Evolutionary conservation across 2,888 invertebrate genomes (phyloP).

Genomic region (Leucophenga montana): DNA sequence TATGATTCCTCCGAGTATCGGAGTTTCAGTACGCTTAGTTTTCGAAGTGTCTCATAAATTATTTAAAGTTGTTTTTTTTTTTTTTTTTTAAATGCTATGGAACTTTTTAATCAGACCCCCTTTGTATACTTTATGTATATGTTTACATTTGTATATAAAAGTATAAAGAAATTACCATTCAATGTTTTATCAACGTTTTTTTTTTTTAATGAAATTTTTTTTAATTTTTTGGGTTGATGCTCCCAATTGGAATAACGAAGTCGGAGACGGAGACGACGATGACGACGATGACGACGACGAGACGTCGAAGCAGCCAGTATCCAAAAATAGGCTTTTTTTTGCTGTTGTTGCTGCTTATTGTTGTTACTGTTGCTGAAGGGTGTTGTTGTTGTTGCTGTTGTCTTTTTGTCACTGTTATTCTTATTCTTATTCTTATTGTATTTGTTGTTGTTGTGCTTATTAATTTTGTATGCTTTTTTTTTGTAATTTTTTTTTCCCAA

Average conservation of each 20-base stretch:
- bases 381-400: constrained; percentile 35
- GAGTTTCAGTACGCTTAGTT: too few relatives aligned
- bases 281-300: not conserved
- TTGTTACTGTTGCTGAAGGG: too few relatives aligned
- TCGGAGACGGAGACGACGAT: not conserved
- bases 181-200: constrained; percentile 34
- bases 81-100: too few relatives aligned
- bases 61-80: too few relatives aligned
- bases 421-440: constrained; percentile 4
- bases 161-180: constrained; percentile 58
- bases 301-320: constrained; percentile 44
- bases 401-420: constrained; percentile 24
- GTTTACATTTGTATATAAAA: not conserved
- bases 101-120: too few relatives aligned
- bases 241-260: constrained; percentile 6
- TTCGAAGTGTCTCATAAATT: too few relatives aligned
- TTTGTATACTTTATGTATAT: too few relatives aligned
- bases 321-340: constrained; percentile 58
- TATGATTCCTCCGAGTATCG: too few relatives aligned
- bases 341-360: constrained; percentile 28
- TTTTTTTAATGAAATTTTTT: constrained; percentile 18
- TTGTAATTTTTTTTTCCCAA: constrained; percentile 25
- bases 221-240: constrained; percentile 6
- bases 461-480: constrained; percentile 68
- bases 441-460: constrained; percentile 34